Conservation (phyloP, 2,113 vertebrate species). For the Colius striatus region DNA sequence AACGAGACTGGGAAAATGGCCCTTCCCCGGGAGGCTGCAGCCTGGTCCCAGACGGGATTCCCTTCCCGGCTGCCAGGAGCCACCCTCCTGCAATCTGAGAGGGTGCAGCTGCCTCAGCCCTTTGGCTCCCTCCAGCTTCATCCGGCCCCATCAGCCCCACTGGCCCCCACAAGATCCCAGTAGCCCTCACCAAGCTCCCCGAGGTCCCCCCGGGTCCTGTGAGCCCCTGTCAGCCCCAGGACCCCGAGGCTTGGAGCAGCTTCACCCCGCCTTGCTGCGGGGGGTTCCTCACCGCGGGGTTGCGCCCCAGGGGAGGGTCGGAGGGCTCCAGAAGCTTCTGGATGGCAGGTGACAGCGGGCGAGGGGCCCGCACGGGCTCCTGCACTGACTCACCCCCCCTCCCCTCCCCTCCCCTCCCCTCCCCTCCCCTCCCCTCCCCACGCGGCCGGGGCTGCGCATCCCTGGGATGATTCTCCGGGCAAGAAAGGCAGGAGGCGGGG, state of each 20-base stretch:
- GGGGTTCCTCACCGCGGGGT: accelerated
- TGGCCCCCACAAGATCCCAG: background rate
- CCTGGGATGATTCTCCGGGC: background rate
- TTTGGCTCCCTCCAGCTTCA: background rate
- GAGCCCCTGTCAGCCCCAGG: background rate
- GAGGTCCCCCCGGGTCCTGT: too few species aligned
- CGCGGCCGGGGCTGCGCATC: background rate
- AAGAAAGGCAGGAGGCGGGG: background rate
- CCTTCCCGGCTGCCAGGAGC: background rate
- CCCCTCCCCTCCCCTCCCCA: background rate
- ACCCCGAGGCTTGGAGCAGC: background rate
- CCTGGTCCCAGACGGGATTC: background rate
- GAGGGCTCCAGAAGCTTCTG: slow-evolving; percentile 17
- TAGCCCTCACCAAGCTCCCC: background rate
- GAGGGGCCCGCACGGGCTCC: background rate
- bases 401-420: background rate
- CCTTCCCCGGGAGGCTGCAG: background rate
- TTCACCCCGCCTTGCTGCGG: background rate
- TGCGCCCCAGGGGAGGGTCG: accelerated
- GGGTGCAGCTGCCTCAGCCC: background rate
- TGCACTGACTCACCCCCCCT: slow-evolving; percentile 9
- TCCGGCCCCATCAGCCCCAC: too few species aligned
- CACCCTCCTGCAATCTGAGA: background rate
- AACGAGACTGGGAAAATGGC: background rate
- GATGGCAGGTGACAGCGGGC: background rate